Conservation (phyloP, 2,113 vertebrate species). For the Panthera tigris region DNA sequence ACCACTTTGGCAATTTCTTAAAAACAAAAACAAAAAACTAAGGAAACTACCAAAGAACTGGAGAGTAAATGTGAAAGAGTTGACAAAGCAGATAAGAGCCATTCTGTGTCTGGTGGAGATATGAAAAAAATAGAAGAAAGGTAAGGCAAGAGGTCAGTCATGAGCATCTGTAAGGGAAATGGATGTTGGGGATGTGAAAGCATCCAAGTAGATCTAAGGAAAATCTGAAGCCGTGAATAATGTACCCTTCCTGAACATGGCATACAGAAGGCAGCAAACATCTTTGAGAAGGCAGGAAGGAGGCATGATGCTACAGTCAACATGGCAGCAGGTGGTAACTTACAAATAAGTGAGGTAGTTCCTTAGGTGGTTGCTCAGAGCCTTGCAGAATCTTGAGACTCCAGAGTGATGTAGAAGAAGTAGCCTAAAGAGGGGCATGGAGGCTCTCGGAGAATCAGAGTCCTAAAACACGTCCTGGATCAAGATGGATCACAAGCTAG, state of each 20-base stretch:
- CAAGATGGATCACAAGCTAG: background rate
- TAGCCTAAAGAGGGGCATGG: background rate
- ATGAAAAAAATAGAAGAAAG: background rate
- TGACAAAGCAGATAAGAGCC: background rate
- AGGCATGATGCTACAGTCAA: background rate
- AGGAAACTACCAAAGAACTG: background rate
- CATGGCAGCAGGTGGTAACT: background rate
- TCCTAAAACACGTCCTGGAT: background rate
- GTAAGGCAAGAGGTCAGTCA: background rate
- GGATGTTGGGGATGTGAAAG: background rate
- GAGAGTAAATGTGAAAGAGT: background rate
- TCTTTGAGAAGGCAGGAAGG: background rate
- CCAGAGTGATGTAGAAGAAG: background rate
- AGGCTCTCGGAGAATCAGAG: background rate
- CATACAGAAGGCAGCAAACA: background rate
- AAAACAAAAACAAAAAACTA: background rate
- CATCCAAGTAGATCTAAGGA: background rate
- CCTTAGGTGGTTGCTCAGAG: background rate
- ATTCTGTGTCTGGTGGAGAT: background rate
- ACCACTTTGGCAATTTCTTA: background rate
- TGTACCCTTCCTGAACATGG: background rate
- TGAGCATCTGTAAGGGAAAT: background rate
- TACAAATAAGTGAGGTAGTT: background rate
- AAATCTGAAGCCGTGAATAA: background rate
- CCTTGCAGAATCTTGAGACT: background rate